These are phyloP conservation scores for Falco peregrinus DNA, from an alignment of 2,797 vertebrate species.

Conservation along the genomic window DNA sequence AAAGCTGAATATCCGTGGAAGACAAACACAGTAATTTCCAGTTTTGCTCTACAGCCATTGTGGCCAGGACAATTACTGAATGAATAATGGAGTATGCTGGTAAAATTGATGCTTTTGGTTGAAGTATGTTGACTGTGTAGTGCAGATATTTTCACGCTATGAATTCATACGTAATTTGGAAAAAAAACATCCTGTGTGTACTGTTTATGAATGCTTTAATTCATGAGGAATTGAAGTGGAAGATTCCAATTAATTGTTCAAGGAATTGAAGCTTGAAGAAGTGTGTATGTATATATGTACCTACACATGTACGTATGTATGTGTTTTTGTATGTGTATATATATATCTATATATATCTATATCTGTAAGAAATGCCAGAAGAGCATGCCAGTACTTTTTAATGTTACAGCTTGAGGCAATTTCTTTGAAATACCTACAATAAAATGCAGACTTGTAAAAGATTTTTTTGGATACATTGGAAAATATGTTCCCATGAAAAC, in stretches of 20 bases:
- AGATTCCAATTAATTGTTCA: background rate
- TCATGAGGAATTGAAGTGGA: background rate
- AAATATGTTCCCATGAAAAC: background rate
- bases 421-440: background rate
- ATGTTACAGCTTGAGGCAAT: background rate
- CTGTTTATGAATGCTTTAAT: background rate
- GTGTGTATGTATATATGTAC: background rate
- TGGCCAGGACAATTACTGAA: background rate
- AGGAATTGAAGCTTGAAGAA: background rate
- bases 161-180: background rate
- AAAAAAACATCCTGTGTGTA: background rate
- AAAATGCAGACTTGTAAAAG: background rate
- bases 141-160: background rate
- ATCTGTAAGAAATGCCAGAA: background rate
- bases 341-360: background rate
- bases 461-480: background rate
- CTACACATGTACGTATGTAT: rapidly evolving
- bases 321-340: rapidly evolving
- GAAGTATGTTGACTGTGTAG: background rate
- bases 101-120: background rate
- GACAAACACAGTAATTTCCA: background rate
- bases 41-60: background rate
- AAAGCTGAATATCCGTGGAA: background rate
- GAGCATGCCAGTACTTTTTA: background rate
- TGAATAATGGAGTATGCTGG: background rate